Percentiles rank a stretch among this genome's conserved stretches.
These are phyloP conservation scores for Troides aeacus DNA, from an alignment of 2,888 invertebrate genomes.

Conservation along the genomic window DNA sequence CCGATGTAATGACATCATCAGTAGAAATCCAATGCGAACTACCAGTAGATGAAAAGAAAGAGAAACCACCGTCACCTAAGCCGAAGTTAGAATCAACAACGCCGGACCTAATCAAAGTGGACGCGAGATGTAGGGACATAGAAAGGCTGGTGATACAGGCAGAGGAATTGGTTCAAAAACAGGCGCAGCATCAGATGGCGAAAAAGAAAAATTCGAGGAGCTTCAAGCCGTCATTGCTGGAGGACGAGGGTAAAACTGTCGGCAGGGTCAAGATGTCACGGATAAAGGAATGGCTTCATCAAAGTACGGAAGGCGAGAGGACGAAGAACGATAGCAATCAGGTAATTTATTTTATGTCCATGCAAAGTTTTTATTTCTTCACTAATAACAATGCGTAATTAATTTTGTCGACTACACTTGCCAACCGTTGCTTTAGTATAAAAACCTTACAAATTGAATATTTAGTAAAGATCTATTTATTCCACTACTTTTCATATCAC, in stretches of 20 bases:
- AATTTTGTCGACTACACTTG: no score
- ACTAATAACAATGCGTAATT: background rate
- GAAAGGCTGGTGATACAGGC: conserved; percentile 89
- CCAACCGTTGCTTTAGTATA: no score
- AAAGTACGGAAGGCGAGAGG: conserved; percentile 61
- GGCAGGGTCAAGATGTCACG: conserved; percentile 82
- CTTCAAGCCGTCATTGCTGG: conserved; percentile 77
- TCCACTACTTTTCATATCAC: no score
- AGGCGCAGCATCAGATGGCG: conserved; percentile 69
- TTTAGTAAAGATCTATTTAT: no score
- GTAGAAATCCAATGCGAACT: conserved; percentile 73
- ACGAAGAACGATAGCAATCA: conserved; percentile 62
- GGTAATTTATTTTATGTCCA: conserved; percentile 42
- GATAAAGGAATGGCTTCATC: conserved; percentile 85
- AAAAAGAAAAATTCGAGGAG: conserved; percentile 70
- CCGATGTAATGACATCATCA: conserved; percentile 76
- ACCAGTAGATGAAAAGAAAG: conserved; percentile 59
- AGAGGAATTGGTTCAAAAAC: conserved; percentile 87
- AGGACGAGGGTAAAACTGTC: conserved; percentile 69
- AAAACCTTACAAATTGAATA: no score
- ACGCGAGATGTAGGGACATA: conserved; percentile 82
- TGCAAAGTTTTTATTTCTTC: background rate
- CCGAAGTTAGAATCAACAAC: conserved; percentile 65
- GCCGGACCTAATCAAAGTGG: conserved; percentile 70
- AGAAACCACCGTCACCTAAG: conserved; percentile 56